These are phyloP conservation scores for Paguma larvata DNA, from an alignment of 2,797 vertebrate species.

Conservation along the genomic window DNA sequence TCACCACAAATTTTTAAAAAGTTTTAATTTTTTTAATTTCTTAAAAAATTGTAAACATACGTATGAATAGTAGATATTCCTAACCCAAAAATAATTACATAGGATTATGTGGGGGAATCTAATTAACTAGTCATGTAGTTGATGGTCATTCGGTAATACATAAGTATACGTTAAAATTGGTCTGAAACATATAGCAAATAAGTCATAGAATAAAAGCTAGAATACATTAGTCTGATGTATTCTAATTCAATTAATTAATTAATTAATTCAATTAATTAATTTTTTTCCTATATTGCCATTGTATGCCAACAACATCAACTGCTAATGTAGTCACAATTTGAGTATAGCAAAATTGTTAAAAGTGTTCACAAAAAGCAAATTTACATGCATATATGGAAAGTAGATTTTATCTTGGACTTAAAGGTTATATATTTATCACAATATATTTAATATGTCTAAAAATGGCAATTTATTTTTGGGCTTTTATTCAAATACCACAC, in stretches of 20 bases:
- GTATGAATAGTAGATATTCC: not conserved
- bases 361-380: not conserved
- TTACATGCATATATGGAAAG: not conserved
- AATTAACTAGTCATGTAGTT: not conserved
- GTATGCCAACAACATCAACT: not conserved
- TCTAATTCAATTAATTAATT: not conserved
- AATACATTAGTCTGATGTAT: not conserved
- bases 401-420: constrained; percentile 3
- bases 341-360: not conserved
- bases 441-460: not conserved
- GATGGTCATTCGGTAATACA: not conserved
- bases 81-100: not conserved
- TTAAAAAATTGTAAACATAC: not conserved
- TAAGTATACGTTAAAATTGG: not conserved
- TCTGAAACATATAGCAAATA: not conserved
- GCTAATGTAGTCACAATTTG: not conserved
- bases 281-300: not conserved
- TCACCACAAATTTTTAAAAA: not conserved
- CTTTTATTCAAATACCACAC: not conserved
- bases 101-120: not conserved
- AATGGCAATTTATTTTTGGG: not conserved
- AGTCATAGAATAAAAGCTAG: not conserved
- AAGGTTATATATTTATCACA: not conserved
- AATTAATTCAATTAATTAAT: not conserved
- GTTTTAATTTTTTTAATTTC: not conserved